These are phyloP conservation scores for Pristionchus arcanus DNA, from an alignment of 2,888 invertebrate species.

Conservation along the genomic window DNA sequence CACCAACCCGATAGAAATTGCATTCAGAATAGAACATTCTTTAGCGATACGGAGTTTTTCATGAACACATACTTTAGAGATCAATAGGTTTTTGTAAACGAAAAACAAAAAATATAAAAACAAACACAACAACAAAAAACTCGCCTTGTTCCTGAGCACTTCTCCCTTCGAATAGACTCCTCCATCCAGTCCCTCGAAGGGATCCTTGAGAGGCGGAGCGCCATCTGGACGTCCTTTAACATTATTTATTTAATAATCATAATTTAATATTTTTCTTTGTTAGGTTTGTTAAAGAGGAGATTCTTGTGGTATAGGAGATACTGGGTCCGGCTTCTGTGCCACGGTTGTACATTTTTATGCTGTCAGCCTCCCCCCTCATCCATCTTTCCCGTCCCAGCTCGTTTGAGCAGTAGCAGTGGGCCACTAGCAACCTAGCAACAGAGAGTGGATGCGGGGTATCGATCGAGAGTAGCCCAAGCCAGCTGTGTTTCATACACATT, in stretches of 20 bases:
- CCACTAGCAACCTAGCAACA: not conserved
- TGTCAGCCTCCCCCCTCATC: too few species aligned
- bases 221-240: constrained; percentile 25
- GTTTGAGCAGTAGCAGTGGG: not conserved
- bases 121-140: too few species aligned
- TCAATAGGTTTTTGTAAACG: too few species aligned
- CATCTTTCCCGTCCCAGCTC: not conserved
- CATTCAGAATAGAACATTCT: too few species aligned
- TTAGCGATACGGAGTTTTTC: too few species aligned
- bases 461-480: not conserved
- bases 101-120: too few species aligned
- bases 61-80: too few species aligned
- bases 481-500: too few species aligned
- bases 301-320: too few species aligned
- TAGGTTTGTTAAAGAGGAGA: too few species aligned
- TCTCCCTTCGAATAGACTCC: constrained; percentile 72
- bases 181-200: constrained; percentile 69
- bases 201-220: constrained; percentile 60
- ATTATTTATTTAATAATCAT: not conserved
- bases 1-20: too few species aligned
- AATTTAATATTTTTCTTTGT: not conserved
- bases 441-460: not conserved
- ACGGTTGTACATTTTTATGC: not conserved
- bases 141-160: constrained; percentile 66
- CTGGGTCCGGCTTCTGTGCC: too few species aligned